Conservation (phyloP, 2,888 invertebrate species). For the Melanostoma scalare region DNA sequence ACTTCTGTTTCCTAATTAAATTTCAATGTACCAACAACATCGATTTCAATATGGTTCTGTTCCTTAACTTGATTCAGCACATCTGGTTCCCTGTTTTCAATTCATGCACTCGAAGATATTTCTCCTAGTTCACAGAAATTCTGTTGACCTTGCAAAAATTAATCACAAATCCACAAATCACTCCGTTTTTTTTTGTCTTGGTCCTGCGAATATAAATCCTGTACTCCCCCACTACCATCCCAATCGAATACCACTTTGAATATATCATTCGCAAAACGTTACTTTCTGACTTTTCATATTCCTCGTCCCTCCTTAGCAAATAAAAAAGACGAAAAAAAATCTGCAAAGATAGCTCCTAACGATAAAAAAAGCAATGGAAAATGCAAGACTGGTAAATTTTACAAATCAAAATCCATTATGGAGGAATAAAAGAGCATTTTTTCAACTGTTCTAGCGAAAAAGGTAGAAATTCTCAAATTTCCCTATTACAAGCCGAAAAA, state of each 20-base stretch:
- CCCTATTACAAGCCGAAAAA: slow-evolving; percentile 28
- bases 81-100: slow-evolving; percentile 10
- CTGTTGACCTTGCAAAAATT: slow-evolving; percentile 55
- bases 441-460: slow-evolving; percentile 55
- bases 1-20: too few species aligned
- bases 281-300: slow-evolving; percentile 24
- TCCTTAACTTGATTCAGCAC: slow-evolving; percentile 33
- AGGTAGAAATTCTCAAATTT: slow-evolving; percentile 28
- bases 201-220: background rate
- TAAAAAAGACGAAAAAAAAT: slow-evolving; percentile 26
- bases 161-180: slow-evolving; percentile 58
- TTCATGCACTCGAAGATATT: background rate
- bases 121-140: slow-evolving; percentile 2
- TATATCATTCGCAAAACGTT: slow-evolving; percentile 29
- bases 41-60: background rate
- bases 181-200: slow-evolving; percentile 37
- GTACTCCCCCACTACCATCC: too few species aligned
- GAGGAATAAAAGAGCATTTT: slow-evolving; percentile 68
- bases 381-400: slow-evolving; percentile 67
- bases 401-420: slow-evolving; percentile 72
- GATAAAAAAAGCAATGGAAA: background rate
- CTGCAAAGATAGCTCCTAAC: slow-evolving; percentile 27
- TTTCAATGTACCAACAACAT: too few species aligned
- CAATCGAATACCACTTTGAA: slow-evolving; percentile 16
- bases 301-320: background rate